Percentiles rank a stretch among this genome's conserved stretches.
Evolutionary conservation across 2,888 invertebrate genomes (phyloP).

Genomic region (Rotaria macrura): DNA sequence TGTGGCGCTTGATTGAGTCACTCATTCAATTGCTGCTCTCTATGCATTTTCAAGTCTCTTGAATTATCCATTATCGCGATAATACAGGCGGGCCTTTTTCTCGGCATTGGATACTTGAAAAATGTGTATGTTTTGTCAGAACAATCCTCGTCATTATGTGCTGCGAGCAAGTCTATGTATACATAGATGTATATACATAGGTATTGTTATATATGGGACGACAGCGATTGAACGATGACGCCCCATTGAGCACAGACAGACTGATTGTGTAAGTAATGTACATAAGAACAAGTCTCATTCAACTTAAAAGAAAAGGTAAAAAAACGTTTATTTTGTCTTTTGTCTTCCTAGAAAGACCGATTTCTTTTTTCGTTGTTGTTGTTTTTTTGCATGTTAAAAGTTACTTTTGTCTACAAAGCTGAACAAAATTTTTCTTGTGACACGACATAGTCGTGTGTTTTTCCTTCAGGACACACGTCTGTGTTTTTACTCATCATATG

Average conservation of each 20-base stretch:
- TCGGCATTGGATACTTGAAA: slow-evolving; percentile 2
- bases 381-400: neutral
- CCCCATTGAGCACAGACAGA: slow-evolving; percentile 7
- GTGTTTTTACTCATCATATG: neutral
- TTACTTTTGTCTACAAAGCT: neutral
- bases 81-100: slow-evolving; percentile 6
- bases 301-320: slow-evolving; percentile 3
- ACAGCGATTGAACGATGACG: neutral
- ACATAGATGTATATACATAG: neutral
- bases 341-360: neutral
- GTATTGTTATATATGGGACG: neutral
- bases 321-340: neutral
- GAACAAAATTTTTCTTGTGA: too few relatives aligned
- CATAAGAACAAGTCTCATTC: neutral
- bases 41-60: neutral
- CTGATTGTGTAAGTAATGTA: slow-evolving; percentile 15
- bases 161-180: neutral
- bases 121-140: neutral
- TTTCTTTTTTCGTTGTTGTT: too few relatives aligned
- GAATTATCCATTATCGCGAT: slow-evolving; percentile 15
- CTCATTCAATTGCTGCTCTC: neutral
- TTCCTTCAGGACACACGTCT: neutral
- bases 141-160: neutral
- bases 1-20: neutral
- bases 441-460: neutral